These are phyloP conservation scores for Emydocephalus ijimae DNA, from an alignment of 2,113 vertebrate genomes.

Conservation along the genomic window DNA sequence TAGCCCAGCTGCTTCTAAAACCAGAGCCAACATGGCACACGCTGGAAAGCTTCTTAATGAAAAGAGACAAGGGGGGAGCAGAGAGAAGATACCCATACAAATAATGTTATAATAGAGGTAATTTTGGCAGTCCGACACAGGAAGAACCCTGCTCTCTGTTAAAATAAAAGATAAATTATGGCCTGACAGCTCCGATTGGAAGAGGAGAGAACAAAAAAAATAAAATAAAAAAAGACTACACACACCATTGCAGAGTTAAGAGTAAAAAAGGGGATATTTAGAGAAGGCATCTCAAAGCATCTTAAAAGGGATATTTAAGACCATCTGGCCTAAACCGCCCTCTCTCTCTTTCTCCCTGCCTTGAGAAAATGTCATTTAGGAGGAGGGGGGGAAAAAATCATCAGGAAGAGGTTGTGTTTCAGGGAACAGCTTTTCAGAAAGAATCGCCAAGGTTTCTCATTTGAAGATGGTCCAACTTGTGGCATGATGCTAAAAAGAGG, in stretches of 20 bases:
- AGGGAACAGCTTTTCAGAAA: neutral
- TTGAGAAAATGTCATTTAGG: neutral
- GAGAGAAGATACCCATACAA: neutral
- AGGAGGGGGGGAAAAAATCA: neutral
- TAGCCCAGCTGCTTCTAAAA: slow-evolving; percentile 5
- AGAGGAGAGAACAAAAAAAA: slow-evolving; percentile 3
- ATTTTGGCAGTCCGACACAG: neutral
- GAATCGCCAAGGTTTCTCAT: neutral
- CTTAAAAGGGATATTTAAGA: neutral
- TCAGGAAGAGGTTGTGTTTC: neutral
- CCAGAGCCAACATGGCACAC: neutral
- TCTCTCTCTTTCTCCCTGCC: neutral
- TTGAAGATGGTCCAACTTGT: neutral
- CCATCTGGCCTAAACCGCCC: neutral
- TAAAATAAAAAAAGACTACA: too few species aligned
- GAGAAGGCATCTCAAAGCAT: neutral
- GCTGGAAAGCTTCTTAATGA: slow-evolving; percentile 20
- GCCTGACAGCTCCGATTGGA: slow-evolving; percentile 11
- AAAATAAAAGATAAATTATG: slow-evolving; percentile 24
- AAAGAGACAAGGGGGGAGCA: neutral
- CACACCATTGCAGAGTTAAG: neutral
- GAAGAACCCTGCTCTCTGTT: neutral
- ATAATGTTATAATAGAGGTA: neutral
- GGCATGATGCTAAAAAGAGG: neutral
- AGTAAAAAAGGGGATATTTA: neutral